Evolutionary conservation across 2,113 vertebrate species (phyloP), one percentile per base, ranked within the genome.

Genomic region (Callipepla squamata): DNA sequence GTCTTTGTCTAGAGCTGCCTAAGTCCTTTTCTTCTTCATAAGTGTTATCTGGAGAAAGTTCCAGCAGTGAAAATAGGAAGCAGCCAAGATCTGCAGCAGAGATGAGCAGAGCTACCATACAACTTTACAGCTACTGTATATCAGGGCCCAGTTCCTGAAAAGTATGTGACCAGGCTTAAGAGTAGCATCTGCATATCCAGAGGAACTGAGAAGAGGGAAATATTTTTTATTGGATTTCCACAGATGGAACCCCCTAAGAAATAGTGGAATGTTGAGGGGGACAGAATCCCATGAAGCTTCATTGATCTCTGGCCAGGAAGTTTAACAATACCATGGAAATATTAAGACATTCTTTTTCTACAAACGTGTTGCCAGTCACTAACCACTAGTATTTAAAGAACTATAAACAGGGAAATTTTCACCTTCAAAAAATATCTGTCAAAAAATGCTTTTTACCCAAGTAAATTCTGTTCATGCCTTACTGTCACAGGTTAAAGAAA

Each of bases 131-230:
- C 40, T 40, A 12, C 40, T 40, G 40, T 40, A 40, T 40, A 44
- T 62, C 45, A 79, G 42, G 42, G 6, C 26, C 9, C 34, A 57
- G 34, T 12, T 83, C 6, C 28, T 50, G 34, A 26, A 2, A 53
- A 30, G 28, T 20, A 25, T 8, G 10, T 47, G 19, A 47, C 4
- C 23, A 83, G 13, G 19, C 8, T 50, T 44, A 72, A 11, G 10
- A 22, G 8, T 34, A 50, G 4, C 36, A 13, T 19, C 36, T 14
- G 13, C 0, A 0, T 7, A 26, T 11, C 9, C 2, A 11, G 14
- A 30, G 7, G 38, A 75, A 72, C 12, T 9, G 34, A 63, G 70
- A 81, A 47, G 58, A 2, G 19, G 7, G 7, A 4, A 12, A 61
- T 38, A 58, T 63, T 83, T 36, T 69, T 25, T 14, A 40, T 0